phyloP scores from a whole-genome alignment of 2,797 vertebrate genomes.

The Gastrophryne carolinensis region DNA sequence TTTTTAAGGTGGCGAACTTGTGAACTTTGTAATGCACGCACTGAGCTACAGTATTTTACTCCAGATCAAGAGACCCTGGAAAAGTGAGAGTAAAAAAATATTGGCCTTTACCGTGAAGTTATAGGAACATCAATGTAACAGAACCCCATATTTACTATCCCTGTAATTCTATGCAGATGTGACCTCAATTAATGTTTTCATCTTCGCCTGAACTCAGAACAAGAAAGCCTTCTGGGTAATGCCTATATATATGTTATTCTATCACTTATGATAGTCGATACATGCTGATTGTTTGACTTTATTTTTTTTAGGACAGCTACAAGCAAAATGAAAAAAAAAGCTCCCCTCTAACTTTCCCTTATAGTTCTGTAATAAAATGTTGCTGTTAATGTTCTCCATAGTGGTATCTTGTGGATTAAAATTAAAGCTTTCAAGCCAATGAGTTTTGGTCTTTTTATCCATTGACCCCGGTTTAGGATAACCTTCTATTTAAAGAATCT shows the following conservation, averaged over 20 bases:
- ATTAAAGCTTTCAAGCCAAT: too few relatives aligned
- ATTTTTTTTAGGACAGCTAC: too few relatives aligned
- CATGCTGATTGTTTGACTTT: too few relatives aligned
- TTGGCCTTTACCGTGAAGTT: slow-evolving; percentile 1
- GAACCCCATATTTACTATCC: slow-evolving; percentile 19
- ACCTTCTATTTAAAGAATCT: too few relatives aligned
- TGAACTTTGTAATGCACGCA: slow-evolving; percentile 46
- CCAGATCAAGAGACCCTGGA: slow-evolving; percentile 23
- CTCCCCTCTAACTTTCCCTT: too few relatives aligned
- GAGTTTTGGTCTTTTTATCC: too few relatives aligned
- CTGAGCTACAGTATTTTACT: slow-evolving; percentile 44
- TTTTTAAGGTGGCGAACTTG: slow-evolving; percentile 54
- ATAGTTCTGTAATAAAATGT: too few relatives aligned
- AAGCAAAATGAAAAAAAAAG: too few relatives aligned
- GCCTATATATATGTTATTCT: slow-evolving; percentile 33
- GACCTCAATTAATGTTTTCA: slow-evolving; percentile 35
- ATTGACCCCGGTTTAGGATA: too few relatives aligned
- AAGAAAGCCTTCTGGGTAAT: slow-evolving; percentile 37
- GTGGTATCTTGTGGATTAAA: too few relatives aligned
- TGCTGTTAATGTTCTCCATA: too few relatives aligned
- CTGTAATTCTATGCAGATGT: slow-evolving; percentile 40
- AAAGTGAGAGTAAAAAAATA: neutral
- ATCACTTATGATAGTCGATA: slow-evolving; percentile 3
- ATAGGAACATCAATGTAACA: slow-evolving; percentile 22
- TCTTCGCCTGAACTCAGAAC: slow-evolving; percentile 30